Base-by-base conservation (phyloP, 2,888 invertebrate species). In the Pristionchus exspectatus region DNA sequence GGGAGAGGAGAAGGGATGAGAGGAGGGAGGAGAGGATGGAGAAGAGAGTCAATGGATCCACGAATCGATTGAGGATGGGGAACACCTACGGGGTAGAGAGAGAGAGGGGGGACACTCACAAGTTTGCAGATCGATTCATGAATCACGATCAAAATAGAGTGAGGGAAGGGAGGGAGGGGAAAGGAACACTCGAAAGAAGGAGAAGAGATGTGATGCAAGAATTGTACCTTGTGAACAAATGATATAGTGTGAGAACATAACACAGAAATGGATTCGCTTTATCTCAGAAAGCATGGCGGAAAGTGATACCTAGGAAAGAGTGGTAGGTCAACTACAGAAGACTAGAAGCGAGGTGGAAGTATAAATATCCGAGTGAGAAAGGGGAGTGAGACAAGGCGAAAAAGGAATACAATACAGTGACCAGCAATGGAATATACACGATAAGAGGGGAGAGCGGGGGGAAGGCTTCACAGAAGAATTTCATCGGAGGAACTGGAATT, bases 401-500 rank as follows among this genome's bases (percentile, higher is more conserved):
- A 54, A 44, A 56, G 56, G 56, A 33, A 63, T 59, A 84, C 30
- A 59, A 84, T 84, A 21, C 9, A 27, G 63, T n/a, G 87, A 87
- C 50, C 44, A 18, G 69, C 44, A 50, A 44, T 69, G 87, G 81
- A 54, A 54, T 83, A 54, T 87, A 87, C 44, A 50, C 38, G 69
- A 44, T 2, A 69, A 18, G 5, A 2, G 56, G 30, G 56, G 38
- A 50, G 21, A 83, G 24, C 33, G 12, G 84, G 54, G 56, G 18
- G 44, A 30, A 56, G 59, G 81, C 38, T 44, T 74, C 77, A 90
- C 33, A 90, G 69, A 56, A 90, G 86, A 30, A 90, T 90, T 86
- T 90, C 90, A 54, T 89, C 89, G 10, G 90, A 90, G 54, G 88
- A 90, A 74, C 85, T 88, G 38, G 90, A 90, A 54, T 89, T 90